These are phyloP conservation scores for Sebastes hubbsi DNA, from an alignment of 2,797 vertebrate species.

Conservation along the genomic window DNA sequence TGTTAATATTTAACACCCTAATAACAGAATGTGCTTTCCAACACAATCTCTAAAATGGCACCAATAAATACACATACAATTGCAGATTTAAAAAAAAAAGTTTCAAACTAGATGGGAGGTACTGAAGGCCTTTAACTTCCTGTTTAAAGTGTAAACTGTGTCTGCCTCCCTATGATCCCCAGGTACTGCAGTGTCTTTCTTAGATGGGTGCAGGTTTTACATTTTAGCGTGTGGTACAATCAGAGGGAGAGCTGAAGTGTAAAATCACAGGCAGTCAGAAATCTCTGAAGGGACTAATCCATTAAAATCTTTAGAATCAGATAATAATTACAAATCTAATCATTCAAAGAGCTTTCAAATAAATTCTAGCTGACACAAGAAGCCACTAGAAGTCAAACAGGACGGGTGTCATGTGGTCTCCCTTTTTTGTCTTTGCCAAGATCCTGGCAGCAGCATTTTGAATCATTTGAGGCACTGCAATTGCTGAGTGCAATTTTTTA, in stretches of 20 bases:
- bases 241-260: not conserved
- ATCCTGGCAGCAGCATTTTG: slow-evolving; percentile 14
- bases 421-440: slow-evolving; percentile 3
- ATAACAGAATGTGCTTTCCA: not conserved
- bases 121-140: not conserved
- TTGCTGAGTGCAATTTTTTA: slow-evolving; percentile 22
- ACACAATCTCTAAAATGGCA: not conserved
- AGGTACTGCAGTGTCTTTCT: not conserved
- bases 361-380: slow-evolving; percentile 12
- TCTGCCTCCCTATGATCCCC: not conserved
- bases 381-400: not conserved
- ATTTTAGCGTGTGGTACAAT: not conserved
- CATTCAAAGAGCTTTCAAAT: slow-evolving; percentile 8
- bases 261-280: slow-evolving; percentile 3
- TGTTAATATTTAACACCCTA: not conserved
- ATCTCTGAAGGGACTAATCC: slow-evolving; percentile 1
- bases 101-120: not conserved
- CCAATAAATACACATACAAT: not conserved
- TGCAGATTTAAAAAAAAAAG: not conserved
- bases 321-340: not conserved
- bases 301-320: slow-evolving; percentile 13
- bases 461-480: slow-evolving; percentile 26
- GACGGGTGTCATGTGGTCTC: not conserved
- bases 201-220: not conserved
- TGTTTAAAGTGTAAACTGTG: not conserved